Conservation (phyloP, 2,888 invertebrate genomes). For the Rhagium mordax region DNA sequence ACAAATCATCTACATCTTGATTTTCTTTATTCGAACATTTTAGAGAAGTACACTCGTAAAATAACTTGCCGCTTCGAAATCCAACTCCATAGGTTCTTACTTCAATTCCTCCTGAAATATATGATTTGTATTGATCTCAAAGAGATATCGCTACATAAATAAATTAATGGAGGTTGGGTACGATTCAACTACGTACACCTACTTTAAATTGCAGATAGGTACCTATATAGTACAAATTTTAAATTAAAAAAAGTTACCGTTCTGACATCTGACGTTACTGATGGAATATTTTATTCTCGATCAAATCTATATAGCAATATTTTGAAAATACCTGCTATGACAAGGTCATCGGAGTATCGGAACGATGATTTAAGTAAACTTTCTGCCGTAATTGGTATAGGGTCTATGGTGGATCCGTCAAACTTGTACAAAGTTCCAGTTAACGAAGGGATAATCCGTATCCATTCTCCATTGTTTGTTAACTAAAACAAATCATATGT, state of each 20-base stretch:
- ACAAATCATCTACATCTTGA: slow-evolving; percentile 71
- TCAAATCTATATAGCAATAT: neutral
- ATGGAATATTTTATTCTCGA: no score
- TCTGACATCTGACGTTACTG: no score
- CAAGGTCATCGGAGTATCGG: slow-evolving; percentile 87
- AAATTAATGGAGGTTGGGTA: no score
- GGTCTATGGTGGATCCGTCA: slow-evolving; percentile 90
- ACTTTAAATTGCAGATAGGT: no score
- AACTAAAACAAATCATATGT: slow-evolving; percentile 72
- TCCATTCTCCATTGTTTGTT: slow-evolving; percentile 87
- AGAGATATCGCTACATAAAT: no score
- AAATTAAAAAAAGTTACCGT: no score
- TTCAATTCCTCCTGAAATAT: slow-evolving; percentile 83
- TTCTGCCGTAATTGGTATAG: slow-evolving; percentile 90
- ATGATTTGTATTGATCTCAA: neutral
- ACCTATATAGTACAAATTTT: no score
- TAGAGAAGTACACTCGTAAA: slow-evolving; percentile 85
- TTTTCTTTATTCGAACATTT: slow-evolving; percentile 79
- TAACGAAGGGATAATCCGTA: slow-evolving; percentile 93
- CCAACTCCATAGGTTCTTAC: slow-evolving; percentile 90
- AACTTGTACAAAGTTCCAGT: slow-evolving; percentile 94
- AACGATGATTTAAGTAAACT: slow-evolving; percentile 89
- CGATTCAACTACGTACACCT: no score
- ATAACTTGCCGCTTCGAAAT: slow-evolving; percentile 77
- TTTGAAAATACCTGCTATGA: slow-evolving; percentile 79